These are phyloP conservation scores for Drosophila neoperkinsi DNA, from an alignment of 2,888 invertebrate species.

Conservation along the genomic window DNA sequence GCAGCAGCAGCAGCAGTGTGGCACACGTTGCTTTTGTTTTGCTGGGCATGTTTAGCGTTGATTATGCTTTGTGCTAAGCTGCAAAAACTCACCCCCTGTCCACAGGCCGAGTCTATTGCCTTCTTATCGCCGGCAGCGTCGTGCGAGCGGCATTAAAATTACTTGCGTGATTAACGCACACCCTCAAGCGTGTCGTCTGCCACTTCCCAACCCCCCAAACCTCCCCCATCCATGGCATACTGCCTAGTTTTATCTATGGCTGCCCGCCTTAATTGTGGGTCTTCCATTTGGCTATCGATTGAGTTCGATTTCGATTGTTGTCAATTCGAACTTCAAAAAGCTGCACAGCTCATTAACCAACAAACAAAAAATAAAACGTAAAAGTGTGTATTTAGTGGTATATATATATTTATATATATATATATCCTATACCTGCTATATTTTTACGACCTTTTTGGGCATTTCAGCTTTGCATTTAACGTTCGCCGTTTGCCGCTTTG, in stretches of 20 bases:
- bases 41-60: slow-evolving; percentile 70
- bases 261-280: slow-evolving; percentile 77
- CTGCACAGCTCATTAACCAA: slow-evolving; percentile 68
- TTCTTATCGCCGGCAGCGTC: slow-evolving; percentile 54
- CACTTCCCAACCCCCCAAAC: not conserved
- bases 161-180: slow-evolving; percentile 78
- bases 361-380: not conserved
- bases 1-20: not conserved
- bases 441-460: slow-evolving; percentile 54
- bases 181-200: slow-evolving; percentile 57
- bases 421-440: slow-evolving; percentile 5
- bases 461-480: slow-evolving; percentile 25
- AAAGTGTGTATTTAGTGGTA: not conserved
- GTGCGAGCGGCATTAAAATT: slow-evolving; percentile 67
- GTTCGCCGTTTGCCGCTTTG: slow-evolving; percentile 33
- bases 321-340: slow-evolving; percentile 61
- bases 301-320: slow-evolving; percentile 57
- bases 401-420: not conserved
- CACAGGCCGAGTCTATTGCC: slow-evolving; percentile 17
- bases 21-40: slow-evolving; percentile 57
- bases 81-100: slow-evolving; percentile 61
- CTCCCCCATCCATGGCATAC: not conserved
- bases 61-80: slow-evolving; percentile 67
- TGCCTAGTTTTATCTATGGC: slow-evolving; percentile 69
- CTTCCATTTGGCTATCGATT: slow-evolving; percentile 75